These are phyloP conservation scores for Lichenostomus cassidix DNA, from an alignment of 2,113 vertebrate genomes.

Conservation along the genomic window DNA sequence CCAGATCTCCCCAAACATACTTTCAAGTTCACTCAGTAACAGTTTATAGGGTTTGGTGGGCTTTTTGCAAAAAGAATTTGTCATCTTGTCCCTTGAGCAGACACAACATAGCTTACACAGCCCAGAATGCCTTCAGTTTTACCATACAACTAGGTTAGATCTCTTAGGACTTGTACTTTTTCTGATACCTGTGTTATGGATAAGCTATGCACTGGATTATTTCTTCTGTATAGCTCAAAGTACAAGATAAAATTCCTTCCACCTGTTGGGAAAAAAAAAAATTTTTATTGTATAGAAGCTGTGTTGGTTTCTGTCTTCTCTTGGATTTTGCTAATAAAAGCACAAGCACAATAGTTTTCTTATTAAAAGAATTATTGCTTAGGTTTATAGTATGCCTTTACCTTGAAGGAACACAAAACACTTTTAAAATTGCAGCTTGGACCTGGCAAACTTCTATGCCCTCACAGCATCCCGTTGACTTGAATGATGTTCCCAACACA, in stretches of 20 bases:
- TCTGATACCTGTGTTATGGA: constrained; percentile 47
- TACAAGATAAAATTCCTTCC: constrained; percentile 60
- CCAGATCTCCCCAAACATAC: not conserved
- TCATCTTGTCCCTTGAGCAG: not conserved
- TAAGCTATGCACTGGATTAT: constrained; percentile 35
- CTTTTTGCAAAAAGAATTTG: not conserved
- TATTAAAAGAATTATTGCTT: constrained; percentile 54
- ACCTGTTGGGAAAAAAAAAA: constrained; percentile 5
- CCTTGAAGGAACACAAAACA: constrained; percentile 55
- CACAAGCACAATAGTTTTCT: constrained; percentile 22
- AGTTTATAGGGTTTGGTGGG: not conserved
- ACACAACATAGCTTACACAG: not conserved
- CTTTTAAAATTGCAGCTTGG: constrained; percentile 39
- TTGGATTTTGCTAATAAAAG: constrained; percentile 18
- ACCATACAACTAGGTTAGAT: constrained; percentile 37
- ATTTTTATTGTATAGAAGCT: not conserved
- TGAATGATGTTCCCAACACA: constrained; percentile 62
- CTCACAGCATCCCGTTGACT: not conserved
- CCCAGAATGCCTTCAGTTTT: constrained; percentile 57
- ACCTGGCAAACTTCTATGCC: constrained; percentile 57
- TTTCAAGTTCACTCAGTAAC: constrained; percentile 39
- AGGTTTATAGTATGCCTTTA: constrained; percentile 44
- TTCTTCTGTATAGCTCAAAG: constrained; percentile 62
- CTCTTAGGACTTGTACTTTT: constrained; percentile 52
- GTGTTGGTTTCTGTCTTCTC: not conserved